Base-by-base conservation (phyloP, 2,888 invertebrate genomes). In the Gortyna flavago region DNA sequence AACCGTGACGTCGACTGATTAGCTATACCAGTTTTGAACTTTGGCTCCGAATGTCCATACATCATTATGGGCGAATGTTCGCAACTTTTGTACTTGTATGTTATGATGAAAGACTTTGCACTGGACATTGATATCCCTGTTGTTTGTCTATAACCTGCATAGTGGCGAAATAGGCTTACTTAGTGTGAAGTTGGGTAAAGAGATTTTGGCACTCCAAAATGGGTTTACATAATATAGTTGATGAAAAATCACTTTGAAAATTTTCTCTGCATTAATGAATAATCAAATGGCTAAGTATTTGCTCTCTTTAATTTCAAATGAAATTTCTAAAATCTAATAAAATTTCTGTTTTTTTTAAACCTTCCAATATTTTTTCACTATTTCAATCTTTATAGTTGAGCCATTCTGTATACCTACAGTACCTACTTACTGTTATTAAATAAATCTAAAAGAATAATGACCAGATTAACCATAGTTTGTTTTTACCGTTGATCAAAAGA, bases 11-110 rank as follows among this genome's bases (percentile, higher is more conserved):
- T 90, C 83, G 80, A 79, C 78, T 89, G 87, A 88, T 91, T 90
- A 91, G 83, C 87, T 89, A 91, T 87, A 89, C 89, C 71, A 85
- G 86, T 85, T 88, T 83, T 89, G 90, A 90, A 90, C 90, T 90
- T 90, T 90, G 90, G 75, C 85, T 87, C 13, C 75, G 80, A 79
- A 79, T 84, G 80, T 72, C 75, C 79, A 72, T 76, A 73, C 79
- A 79, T 79, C 72, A 71, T 59, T 38, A 35, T 38, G 64, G 68
- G 71, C 74, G 72, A 83, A 75, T 80, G 73, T 77, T 68, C 35
- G 61, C 61, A 72, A 65, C 65, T 76, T 75, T 67, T 65, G 44
- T 68, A 74, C 65, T 70, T 71, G 59, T 32, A 51, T 67, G 57
- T 70, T 70, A 25, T 75, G 72, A 64, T 70, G 66, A 72, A 85